A percentile compares a stretch with the other conserved stretches of the same genome.
Conservation (phyloP, 1,140 invertebrate genomes). For the Calycopis cecrops region DNA sequence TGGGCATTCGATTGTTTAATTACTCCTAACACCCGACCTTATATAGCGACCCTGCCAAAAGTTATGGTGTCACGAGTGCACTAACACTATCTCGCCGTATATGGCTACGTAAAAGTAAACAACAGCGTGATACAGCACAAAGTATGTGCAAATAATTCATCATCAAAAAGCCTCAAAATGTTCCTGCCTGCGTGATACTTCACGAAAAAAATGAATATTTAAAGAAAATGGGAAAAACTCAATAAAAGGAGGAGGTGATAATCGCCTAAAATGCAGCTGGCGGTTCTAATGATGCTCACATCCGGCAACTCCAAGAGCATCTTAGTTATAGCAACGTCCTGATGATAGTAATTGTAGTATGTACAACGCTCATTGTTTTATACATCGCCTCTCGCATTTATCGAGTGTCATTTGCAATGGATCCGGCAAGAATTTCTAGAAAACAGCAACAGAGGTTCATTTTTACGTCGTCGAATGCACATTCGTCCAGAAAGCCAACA, state of each 20-base stretch:
- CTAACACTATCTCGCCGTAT: too few species aligned
- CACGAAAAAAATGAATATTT: background rate
- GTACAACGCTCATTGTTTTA: background rate
- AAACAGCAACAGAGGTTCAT: background rate
- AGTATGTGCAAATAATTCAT: background rate
- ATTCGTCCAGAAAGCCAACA: too few species aligned
- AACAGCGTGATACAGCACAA: too few species aligned
- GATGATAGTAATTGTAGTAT: background rate
- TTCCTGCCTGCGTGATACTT: background rate
- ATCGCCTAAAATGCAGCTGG: constrained; percentile 1
- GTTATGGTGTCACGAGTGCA: too few species aligned
- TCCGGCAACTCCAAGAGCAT: background rate
- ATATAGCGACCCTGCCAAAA: too few species aligned
- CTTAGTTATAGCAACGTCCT: background rate
- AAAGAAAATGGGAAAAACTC: background rate
- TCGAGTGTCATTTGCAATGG: constrained; percentile 1
- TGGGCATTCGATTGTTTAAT: constrained; percentile 7
- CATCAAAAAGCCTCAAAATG: background rate
- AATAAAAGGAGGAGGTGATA: background rate
- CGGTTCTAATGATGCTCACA: background rate
- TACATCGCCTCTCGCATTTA: background rate
- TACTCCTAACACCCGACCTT: constrained; percentile 5
- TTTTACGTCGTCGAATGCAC: background rate
- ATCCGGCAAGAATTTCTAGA: background rate
- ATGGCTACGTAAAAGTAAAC: too few species aligned